Conservation (phyloP, 2,797 vertebrate genomes). For the Nannoperca australis region DNA sequence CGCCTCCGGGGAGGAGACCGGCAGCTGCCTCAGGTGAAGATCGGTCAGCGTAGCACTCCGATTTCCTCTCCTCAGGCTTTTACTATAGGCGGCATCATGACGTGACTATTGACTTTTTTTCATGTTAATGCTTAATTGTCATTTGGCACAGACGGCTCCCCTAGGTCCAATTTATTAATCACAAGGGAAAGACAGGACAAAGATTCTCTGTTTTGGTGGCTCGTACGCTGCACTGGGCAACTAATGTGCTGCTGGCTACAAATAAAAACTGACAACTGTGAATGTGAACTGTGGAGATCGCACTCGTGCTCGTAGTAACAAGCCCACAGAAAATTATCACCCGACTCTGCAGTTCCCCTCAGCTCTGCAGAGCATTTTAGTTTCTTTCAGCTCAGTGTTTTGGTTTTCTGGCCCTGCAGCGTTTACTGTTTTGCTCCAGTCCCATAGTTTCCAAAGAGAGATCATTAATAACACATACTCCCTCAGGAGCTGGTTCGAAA, state of each 20-base stretch:
- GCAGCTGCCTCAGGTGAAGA: constrained; percentile 85
- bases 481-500: background rate
- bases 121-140: constrained; percentile 15
- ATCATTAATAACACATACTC: background rate
- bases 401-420: background rate
- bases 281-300: no score
- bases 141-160: background rate
- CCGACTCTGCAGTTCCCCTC: no score
- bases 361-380: background rate
- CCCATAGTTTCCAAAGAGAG: background rate
- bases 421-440: background rate
- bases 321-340: background rate
- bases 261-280: background rate
- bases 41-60: no score
- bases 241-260: background rate
- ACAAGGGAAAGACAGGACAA: background rate
- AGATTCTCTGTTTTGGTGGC: background rate
- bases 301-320: no score
- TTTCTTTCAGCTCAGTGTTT: no score
- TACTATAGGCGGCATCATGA: background rate
- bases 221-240: background rate
- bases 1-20: constrained; percentile 91
- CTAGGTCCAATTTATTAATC: background rate
- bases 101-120: background rate
- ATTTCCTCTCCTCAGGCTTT: constrained; percentile 10